A percentile compares a stretch with the other conserved stretches of the same genome.
Conservation (phyloP, 2,113 vertebrate genomes). For the Talpa occidentalis region DNA sequence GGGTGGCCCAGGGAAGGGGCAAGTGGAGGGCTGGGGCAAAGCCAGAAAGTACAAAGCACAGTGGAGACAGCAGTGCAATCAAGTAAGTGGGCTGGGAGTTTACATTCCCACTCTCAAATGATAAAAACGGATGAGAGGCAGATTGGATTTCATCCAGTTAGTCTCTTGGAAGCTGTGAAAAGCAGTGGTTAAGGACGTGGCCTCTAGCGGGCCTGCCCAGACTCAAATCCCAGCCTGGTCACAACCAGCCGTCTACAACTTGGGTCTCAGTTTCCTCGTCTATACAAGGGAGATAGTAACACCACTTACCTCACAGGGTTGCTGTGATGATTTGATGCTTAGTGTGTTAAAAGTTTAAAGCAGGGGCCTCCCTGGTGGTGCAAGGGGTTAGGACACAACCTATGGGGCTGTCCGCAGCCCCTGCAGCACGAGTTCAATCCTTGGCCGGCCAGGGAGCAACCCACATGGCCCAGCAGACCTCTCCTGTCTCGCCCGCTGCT, state of each 20-base stretch:
- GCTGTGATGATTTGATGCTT: background rate
- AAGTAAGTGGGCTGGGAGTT: background rate
- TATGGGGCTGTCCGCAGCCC: too few species aligned
- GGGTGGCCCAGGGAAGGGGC: background rate
- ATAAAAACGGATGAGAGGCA: background rate
- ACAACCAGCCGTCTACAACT: background rate
- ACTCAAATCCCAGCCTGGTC: background rate
- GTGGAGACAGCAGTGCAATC: background rate
- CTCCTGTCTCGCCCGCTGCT: too few species aligned
- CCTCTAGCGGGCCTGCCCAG: background rate
- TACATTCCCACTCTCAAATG: background rate
- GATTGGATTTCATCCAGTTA: background rate
- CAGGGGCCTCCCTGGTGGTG: too few species aligned
- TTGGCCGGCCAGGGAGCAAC: too few species aligned
- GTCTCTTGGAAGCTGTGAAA: background rate
- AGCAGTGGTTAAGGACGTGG: background rate
- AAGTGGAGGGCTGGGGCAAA: background rate
- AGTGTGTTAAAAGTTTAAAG: background rate
- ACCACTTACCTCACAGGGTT: background rate
- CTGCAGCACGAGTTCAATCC: too few species aligned
- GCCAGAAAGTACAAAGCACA: background rate
- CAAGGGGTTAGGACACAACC: too few species aligned
- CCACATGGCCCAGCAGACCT: too few species aligned
- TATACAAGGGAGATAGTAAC: background rate
- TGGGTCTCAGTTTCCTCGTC: background rate